Conservation (phyloP, 2,113 vertebrate genomes). For the Melierax canorus region DNA sequence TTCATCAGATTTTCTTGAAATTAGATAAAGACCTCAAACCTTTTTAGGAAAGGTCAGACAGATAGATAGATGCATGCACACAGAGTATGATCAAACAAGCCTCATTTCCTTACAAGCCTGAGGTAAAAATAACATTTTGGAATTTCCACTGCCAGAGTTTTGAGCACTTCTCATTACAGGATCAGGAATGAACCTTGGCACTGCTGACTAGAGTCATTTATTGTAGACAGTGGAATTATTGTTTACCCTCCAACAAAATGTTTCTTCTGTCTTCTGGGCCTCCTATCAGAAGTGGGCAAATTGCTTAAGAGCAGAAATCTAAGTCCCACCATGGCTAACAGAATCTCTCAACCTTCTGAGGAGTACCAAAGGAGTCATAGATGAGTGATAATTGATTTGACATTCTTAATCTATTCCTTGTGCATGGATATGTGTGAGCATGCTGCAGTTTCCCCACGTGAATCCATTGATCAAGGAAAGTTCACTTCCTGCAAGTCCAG, state of each 20-base stretch:
- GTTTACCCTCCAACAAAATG: conserved; percentile 36
- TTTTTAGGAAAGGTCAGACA: not conserved
- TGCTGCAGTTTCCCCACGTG: not conserved
- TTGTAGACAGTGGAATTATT: conserved; percentile 47
- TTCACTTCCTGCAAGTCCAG: not conserved
- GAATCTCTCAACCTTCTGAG: not conserved
- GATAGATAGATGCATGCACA: not conserved
- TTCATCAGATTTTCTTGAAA: not conserved
- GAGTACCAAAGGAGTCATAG: not conserved
- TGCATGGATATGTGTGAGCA: not conserved
- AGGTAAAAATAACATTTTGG: conserved; percentile 58
- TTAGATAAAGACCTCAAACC: not conserved
- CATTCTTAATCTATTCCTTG: not conserved
- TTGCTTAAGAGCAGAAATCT: conserved; percentile 6
- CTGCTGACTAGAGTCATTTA: conserved; percentile 11
- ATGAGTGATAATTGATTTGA: not conserved
- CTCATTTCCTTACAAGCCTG: conserved; percentile 52
- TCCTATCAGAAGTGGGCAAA: not conserved
- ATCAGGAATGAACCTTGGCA: conserved; percentile 33
- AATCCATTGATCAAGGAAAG: accelerated
- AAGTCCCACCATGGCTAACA: not conserved
- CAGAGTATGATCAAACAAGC: conserved; percentile 27
- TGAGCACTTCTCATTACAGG: not conserved
- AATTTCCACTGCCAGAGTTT: conserved; percentile 28
- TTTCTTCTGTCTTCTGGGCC: conserved; percentile 14